Percentiles rank a stretch among this genome's conserved stretches.
These are phyloP conservation scores for Hydractinia echinata DNA, from an alignment of 30 jellyfish, hydroid and myxozoan genomes.

Conservation along the genomic window DNA sequence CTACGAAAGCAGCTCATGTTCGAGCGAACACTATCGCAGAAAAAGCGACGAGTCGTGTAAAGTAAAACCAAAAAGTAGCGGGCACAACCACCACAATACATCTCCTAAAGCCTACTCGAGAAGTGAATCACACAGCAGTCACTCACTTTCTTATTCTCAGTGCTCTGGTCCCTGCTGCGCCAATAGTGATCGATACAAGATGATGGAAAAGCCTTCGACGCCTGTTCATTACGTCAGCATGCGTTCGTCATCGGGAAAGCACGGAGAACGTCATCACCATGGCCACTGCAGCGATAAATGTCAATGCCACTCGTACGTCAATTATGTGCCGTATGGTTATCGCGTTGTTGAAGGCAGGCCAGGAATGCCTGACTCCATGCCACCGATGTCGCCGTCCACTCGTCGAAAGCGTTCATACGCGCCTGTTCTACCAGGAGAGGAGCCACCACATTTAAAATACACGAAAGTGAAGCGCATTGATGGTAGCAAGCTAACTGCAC, in stretches of 20 bases:
- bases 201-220: conserved; percentile 48
- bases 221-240: conserved; percentile 10
- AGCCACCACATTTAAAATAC: conserved; percentile 94
- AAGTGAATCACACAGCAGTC: conserved; percentile 35
- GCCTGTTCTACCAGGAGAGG: conserved; percentile 85
- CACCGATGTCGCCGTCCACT: conserved; percentile 53
- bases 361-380: conserved; percentile 71
- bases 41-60: conserved; percentile 11
- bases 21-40: conserved; percentile 13
- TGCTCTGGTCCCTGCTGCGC: conserved; percentile 81
- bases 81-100: neutral
- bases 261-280: conserved; percentile 20
- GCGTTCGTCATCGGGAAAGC: conserved; percentile 33
- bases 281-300: conserved; percentile 78
- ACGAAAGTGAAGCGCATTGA: conserved; percentile 91
- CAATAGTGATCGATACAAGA: conserved; percentile 50
- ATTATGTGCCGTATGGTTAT: conserved; percentile 74
- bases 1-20: neutral
- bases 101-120: neutral
- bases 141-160: conserved; percentile 43
- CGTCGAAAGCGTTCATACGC: conserved; percentile 57
- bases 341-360: conserved; percentile 75
- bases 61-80: neutral
- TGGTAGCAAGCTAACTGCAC: conserved; percentile 96
- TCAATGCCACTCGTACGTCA: conserved; percentile 59